These are phyloP conservation scores for Drosophila villosipedis DNA, from an alignment of 2,888 invertebrate species.

Conservation along the genomic window DNA sequence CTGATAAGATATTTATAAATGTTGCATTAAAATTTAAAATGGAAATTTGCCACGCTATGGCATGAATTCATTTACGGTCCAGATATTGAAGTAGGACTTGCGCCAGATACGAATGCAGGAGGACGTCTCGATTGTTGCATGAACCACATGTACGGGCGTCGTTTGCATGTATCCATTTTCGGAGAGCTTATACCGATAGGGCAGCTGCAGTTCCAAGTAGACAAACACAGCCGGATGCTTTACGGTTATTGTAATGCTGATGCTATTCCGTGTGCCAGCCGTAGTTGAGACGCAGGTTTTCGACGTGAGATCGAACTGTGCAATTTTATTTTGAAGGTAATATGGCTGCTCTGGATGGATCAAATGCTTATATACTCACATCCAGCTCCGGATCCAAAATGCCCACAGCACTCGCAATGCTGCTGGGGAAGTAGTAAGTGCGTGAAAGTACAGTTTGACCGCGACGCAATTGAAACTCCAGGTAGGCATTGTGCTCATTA, in stretches of 20 bases:
- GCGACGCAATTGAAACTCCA: conserved; percentile 86
- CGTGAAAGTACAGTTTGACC: conserved; percentile 86
- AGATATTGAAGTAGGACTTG: conserved; percentile 75
- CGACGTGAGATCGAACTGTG: conserved; percentile 77
- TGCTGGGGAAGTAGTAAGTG: conserved; percentile 89
- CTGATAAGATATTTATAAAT: conserved; percentile 69
- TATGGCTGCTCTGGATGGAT: not conserved
- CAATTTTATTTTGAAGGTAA: not conserved
- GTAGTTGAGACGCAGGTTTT: conserved; percentile 62
- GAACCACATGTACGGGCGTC: conserved; percentile 78
- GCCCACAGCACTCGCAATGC: conserved; percentile 87
- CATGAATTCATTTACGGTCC: conserved; percentile 84
- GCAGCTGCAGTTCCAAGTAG: conserved; percentile 77
- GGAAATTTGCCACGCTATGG: conserved; percentile 12
- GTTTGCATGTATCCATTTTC: conserved; percentile 84
- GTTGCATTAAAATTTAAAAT: conserved; percentile 62
- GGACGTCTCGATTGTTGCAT: conserved; percentile 71
- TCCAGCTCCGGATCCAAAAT: conserved; percentile 87
- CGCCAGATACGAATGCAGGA: conserved; percentile 68
- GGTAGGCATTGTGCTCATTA: conserved; percentile 72
- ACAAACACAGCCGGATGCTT: conserved; percentile 84
- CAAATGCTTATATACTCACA: conserved; percentile 83
- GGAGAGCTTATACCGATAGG: conserved; percentile 77
- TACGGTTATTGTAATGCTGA: conserved; percentile 76
- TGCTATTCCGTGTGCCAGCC: conserved; percentile 59